Percentiles rank a stretch among this genome's conserved stretches.
Evolutionary conservation across 2,888 invertebrate genomes (phyloP).

Genomic region (Falcaria lacertinaria): DNA sequence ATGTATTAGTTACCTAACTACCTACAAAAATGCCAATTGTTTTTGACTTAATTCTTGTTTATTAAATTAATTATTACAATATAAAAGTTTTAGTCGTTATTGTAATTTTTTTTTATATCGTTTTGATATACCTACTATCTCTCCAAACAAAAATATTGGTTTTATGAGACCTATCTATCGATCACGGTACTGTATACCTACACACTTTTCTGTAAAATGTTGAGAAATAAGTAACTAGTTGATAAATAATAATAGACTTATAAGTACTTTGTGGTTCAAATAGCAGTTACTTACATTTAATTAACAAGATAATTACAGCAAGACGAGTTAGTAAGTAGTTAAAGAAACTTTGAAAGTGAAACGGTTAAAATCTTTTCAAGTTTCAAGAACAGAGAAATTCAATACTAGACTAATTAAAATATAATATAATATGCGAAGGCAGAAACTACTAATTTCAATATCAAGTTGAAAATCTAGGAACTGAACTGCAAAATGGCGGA

Average conservation of each 20-base stretch:
- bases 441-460: too few species aligned
- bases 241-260: too few species aligned
- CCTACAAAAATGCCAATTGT: background rate
- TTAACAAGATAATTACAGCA: background rate
- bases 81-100: background rate
- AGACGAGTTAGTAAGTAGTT: background rate
- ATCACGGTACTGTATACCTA: too few species aligned
- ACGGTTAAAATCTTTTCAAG: background rate
- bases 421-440: too few species aligned
- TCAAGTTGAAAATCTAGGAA: too few species aligned
- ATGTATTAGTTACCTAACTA: background rate
- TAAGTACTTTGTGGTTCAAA: too few species aligned
- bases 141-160: too few species aligned
- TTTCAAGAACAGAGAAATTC: background rate
- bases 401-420: background rate
- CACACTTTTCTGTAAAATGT: too few species aligned
- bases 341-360: background rate
- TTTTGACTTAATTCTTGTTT: background rate
- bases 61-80: background rate
- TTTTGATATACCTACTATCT: too few species aligned
- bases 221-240: too few species aligned
- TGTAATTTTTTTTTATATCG: background rate
- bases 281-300: background rate
- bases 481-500: slow-evolving; percentile 10
- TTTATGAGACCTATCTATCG: too few species aligned